A percentile compares a stretch with the other conserved stretches of the same genome.
Conservation (phyloP, 2,888 invertebrate genomes). For the Bedellia somnulentella region DNA sequence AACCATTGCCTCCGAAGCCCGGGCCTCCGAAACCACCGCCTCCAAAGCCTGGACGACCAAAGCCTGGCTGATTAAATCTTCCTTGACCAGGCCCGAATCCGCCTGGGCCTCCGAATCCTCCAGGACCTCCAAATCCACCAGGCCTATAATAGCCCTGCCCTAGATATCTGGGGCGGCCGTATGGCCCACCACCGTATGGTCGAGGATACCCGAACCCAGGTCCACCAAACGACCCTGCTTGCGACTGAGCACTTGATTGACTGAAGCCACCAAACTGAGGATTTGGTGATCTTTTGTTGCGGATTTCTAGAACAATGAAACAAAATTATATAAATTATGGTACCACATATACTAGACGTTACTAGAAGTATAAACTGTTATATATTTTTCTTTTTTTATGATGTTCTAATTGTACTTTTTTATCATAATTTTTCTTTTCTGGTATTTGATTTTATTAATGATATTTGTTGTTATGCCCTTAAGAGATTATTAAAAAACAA, state of each 20-base stretch:
- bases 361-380: too few species aligned
- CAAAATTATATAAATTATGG: too few species aligned
- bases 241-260: slow-evolving; percentile 17
- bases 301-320: too few species aligned
- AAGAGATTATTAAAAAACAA: too few species aligned
- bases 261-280: slow-evolving; percentile 16
- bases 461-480: too few species aligned
- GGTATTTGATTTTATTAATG: too few species aligned
- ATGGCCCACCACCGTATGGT: background rate
- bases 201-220: background rate
- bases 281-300: too few species aligned
- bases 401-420: too few species aligned
- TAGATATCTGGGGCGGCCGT: background rate
- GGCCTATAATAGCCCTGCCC: too few species aligned
- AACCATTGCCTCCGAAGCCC: slow-evolving; percentile 6
- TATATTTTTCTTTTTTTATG: too few species aligned
- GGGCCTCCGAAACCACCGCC: slow-evolving; percentile 5
- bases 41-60: slow-evolving; percentile 6
- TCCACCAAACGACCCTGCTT: slow-evolving; percentile 15
- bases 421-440: too few species aligned
- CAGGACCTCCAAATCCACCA: background rate
- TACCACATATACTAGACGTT: too few species aligned
- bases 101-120: slow-evolving; percentile 9
- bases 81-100: slow-evolving; percentile 8
- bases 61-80: slow-evolving; percentile 1